Base-by-base conservation (phyloP, 1,140 invertebrate genomes). In the Oedothorax gibbosus region DNA sequence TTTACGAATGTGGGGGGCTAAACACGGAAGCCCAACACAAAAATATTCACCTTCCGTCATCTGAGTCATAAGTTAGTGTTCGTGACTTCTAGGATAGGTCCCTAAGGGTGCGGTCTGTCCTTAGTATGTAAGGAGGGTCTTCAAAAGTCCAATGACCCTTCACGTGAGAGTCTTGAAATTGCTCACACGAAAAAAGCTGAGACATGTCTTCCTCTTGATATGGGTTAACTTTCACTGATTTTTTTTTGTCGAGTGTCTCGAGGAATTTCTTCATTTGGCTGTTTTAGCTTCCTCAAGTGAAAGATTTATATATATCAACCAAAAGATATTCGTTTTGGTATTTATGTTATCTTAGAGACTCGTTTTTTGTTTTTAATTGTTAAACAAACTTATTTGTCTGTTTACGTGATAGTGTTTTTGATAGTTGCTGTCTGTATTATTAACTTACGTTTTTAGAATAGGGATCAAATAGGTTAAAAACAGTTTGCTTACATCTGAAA, bases 121-220 rank as follows among this genome's bases (percentile, higher is more conserved):
- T 15, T n/a, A 72, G 51, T 62, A n/a, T 71, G 20, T 71, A 60
- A 81, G 77, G 69, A 20, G 5, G 51, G 49, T 35, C 49, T 73
- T 73, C 65, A 77, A 35, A 82, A 35, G 80, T 57, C 15, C 80
- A 73, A 73, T 71, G 64, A 82, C 80, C 80, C 65, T 82, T 82
- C 18, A 14, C 80, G 80, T 82, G 80, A 35, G 49, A 20, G 50
- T 21, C 68, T 73, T 73, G 56, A 82, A 73, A 82, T 72, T 73
- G 51, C 71, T 12, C 14, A 72, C 80, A 82, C 80, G 80, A 73
- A 82, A 21, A 18, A 71, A 65, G n/a, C n/a, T 82, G 15, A 49
- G n/a, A 64, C 62, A 60, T 60, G 15, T 65, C 56, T 72, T 57
- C 49, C 14, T 73, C 18, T 73, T 18, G 35, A 82, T 73, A 20